phyloP scores from a whole-genome alignment of 2,797 vertebrate genomes.

The Eptatretus atami region DNA sequence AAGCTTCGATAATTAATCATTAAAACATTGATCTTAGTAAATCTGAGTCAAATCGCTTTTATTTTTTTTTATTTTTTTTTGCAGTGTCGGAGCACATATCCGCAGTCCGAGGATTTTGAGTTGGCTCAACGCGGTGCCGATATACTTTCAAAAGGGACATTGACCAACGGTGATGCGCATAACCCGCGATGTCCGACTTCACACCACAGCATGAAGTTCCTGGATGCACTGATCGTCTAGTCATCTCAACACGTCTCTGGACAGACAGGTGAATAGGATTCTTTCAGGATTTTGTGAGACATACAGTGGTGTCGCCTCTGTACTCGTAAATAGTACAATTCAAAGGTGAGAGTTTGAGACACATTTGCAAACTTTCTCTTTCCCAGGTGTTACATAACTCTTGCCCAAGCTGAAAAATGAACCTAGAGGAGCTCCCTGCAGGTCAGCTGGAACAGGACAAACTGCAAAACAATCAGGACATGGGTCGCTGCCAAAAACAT shows the following conservation, averaged over 20 bases:
- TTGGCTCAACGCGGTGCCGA: slow-evolving; percentile 94
- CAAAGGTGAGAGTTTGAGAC: not conserved
- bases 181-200: slow-evolving; percentile 50
- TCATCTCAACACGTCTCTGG: slow-evolving; percentile 58
- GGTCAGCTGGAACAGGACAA: slow-evolving; percentile 74
- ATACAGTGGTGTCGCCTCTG: too few species aligned
- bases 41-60: not conserved
- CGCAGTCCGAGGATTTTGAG: slow-evolving; percentile 60
- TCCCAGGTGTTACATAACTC: slow-evolving; percentile 64
- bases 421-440: slow-evolving; percentile 67
- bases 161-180: slow-evolving; percentile 66
- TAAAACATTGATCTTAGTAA: not conserved
- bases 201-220: slow-evolving; percentile 57
- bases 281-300: not conserved
- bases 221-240: slow-evolving; percentile 67
- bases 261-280: slow-evolving; percentile 40
- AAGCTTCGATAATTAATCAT: too few species aligned
- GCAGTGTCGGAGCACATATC: slow-evolving; percentile 46
- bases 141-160: slow-evolving; percentile 72
- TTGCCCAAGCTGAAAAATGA: slow-evolving; percentile 98
- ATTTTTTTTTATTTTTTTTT: slow-evolving; percentile 10
- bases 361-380: not conserved
- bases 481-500: slow-evolving; percentile 90
- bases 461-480: slow-evolving; percentile 85
- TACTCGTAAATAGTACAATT: not conserved